Conservation (phyloP, 2,797 vertebrate genomes). For the Picus viridis region DNA sequence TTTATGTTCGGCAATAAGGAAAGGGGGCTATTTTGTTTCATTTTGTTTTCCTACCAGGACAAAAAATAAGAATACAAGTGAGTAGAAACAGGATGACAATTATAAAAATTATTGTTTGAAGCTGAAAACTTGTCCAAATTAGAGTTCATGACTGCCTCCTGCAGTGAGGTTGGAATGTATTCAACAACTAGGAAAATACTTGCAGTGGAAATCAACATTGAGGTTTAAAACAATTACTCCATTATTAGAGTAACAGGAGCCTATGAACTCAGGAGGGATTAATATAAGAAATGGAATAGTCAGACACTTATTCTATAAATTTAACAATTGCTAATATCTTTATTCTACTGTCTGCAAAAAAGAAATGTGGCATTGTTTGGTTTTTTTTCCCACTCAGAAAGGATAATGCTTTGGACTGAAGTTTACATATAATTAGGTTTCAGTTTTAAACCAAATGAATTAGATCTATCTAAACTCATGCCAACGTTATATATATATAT, state of each 20-base stretch:
- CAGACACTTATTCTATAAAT: not conserved
- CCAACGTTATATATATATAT: not conserved
- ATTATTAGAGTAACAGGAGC: not conserved
- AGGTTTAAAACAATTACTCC: not conserved
- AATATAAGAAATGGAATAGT: not conserved
- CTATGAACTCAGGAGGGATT: not conserved
- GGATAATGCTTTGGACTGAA: not conserved
- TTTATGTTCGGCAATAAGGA: not conserved
- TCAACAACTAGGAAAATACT: conserved; percentile 4
- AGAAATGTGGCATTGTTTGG: not conserved
- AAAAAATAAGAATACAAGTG: not conserved
- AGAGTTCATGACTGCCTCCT: conserved; percentile 21
- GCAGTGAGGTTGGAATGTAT: not conserved
- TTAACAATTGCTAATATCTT: not conserved
- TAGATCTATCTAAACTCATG: not conserved
- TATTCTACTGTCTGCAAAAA: not conserved
- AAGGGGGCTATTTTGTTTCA: not conserved
- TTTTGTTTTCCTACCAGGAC: not conserved
- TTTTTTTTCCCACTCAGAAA: not conserved
- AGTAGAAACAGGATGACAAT: not conserved
- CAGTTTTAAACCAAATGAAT: not conserved
- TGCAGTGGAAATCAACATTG: not conserved
- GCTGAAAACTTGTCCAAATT: conserved; percentile 17
- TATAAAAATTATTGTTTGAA: conserved; percentile 29
- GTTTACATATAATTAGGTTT: not conserved